A percentile compares a stretch with the other conserved stretches of the same genome.
These are phyloP conservation scores for Drosophila meridiana DNA, from an alignment of 2,888 invertebrate genomes.

Conservation along the genomic window DNA sequence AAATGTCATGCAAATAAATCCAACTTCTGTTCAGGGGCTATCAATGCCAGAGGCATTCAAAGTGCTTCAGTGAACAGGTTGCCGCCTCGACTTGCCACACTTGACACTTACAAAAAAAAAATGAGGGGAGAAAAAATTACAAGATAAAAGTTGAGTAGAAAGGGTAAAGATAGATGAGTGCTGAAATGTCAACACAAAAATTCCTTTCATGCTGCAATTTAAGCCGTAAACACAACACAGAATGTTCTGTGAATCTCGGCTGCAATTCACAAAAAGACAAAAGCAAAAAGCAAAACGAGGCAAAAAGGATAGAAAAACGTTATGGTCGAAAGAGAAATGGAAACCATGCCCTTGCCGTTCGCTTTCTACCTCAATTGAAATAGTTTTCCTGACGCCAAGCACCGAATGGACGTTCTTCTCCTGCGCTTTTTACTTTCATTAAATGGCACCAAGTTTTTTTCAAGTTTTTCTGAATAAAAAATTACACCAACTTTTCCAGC, in stretches of 20 bases:
- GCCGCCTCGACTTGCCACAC: constrained; percentile 62
- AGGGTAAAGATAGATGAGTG: constrained; percentile 45
- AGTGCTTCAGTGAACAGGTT: constrained; percentile 46
- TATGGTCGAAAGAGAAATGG: constrained; percentile 42
- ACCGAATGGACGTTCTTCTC: constrained; percentile 59
- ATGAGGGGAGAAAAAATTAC: constrained; percentile 4
- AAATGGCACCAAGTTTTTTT: constrained; percentile 38
- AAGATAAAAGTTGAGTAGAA: constrained; percentile 2
- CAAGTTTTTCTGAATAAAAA: constrained; percentile 2
- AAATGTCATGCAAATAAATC: constrained; percentile 43
- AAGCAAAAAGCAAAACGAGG: constrained; percentile 9
- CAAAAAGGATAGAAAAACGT: constrained; percentile 6
- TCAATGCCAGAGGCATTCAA: constrained; percentile 65
- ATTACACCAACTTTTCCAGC: neutral
- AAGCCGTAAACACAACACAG: constrained; percentile 66
- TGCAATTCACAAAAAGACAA: constrained; percentile 52
- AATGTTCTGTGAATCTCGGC: constrained; percentile 47
- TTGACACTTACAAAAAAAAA: constrained; percentile 52
- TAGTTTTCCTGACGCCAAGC: constrained; percentile 66
- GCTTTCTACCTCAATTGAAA: constrained; percentile 77
- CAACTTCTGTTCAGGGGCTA: constrained; percentile 51
- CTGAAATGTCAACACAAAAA: constrained; percentile 66
- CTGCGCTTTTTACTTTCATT: constrained; percentile 76
- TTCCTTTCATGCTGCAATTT: constrained; percentile 74
- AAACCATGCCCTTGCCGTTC: constrained; percentile 75